Evolutionary conservation across 2,888 invertebrate genomes (phyloP).

Genomic region (Nephrotoma appendiculata): DNA sequence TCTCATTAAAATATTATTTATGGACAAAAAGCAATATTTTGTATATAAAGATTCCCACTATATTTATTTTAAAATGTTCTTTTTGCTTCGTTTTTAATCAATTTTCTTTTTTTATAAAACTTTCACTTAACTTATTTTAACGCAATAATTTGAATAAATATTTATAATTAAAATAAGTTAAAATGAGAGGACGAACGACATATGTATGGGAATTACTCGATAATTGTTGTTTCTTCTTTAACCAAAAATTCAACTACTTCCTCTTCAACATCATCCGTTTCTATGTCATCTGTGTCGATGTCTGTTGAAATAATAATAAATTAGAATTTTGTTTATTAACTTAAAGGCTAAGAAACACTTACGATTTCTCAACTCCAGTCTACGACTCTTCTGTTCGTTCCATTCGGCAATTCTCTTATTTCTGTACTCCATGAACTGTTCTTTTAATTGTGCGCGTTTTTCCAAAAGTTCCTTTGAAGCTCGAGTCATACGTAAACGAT

Average conservation of each 20-base stretch:
- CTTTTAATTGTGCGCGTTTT: constrained; percentile 76
- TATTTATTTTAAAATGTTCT: neutral
- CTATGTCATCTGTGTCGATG: constrained; percentile 85
- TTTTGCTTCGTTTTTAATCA: neutral
- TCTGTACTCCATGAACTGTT: constrained; percentile 72
- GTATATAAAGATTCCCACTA: neutral
- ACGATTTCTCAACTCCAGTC: constrained; percentile 79
- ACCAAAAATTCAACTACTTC: constrained; percentile 96
- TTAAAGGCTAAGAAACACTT: constrained; percentile 30
- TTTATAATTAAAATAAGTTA: neutral
- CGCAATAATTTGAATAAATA: neutral
- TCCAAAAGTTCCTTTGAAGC: constrained; percentile 93
- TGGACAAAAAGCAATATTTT: neutral
- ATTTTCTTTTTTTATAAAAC: neutral
- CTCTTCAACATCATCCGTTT: constrained; percentile 84
- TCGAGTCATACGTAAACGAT: constrained; percentile 79
- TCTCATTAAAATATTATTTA: neutral
- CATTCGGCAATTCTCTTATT: constrained; percentile 60
- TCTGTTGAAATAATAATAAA: constrained; percentile 37
- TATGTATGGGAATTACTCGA: constrained; percentile 44
- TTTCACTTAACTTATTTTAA: neutral
- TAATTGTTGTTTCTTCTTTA: constrained; percentile 77
- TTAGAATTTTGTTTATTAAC: neutral
- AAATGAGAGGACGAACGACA: constrained; percentile 19
- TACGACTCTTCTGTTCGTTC: constrained; percentile 59